Percentiles rank a stretch among this genome's conserved stretches.
Evolutionary conservation across 1,140 invertebrate species (phyloP).

Genomic region (Panagrolaimus sp.): DNA sequence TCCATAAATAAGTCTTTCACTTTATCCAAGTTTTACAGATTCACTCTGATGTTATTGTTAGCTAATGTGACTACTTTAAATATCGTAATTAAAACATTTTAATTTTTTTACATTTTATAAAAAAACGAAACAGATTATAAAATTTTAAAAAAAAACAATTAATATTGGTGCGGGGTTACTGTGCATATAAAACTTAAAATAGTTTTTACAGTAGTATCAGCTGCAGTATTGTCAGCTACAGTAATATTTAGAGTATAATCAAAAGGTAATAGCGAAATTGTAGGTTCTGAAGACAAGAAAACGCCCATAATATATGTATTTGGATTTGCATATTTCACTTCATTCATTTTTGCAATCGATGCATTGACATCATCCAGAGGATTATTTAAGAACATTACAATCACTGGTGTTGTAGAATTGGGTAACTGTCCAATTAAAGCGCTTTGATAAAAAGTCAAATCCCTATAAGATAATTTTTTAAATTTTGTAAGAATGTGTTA

Average conservation of each 20-base stretch:
- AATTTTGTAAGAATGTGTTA: too few relatives aligned
- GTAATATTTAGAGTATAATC: neutral
- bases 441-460: too few relatives aligned
- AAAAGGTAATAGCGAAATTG: neutral
- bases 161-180: neutral
- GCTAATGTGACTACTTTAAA: too few relatives aligned
- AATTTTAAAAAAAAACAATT: too few relatives aligned
- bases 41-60: too few relatives aligned
- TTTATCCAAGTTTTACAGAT: too few relatives aligned
- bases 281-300: neutral
- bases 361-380: neutral
- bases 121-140: too few relatives aligned
- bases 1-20: too few relatives aligned
- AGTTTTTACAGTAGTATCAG: neutral
- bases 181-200: slow-evolving; percentile 2
- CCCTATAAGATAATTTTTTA: too few relatives aligned
- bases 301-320: neutral
- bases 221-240: neutral
- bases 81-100: too few relatives aligned
- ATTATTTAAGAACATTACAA: neutral
- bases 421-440: neutral
- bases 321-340: neutral
- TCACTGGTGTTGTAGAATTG: neutral
- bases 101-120: too few relatives aligned
- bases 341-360: neutral